Base-by-base conservation (phyloP, 2,888 invertebrate genomes). In the Lasioglossum calceatum region DNA sequence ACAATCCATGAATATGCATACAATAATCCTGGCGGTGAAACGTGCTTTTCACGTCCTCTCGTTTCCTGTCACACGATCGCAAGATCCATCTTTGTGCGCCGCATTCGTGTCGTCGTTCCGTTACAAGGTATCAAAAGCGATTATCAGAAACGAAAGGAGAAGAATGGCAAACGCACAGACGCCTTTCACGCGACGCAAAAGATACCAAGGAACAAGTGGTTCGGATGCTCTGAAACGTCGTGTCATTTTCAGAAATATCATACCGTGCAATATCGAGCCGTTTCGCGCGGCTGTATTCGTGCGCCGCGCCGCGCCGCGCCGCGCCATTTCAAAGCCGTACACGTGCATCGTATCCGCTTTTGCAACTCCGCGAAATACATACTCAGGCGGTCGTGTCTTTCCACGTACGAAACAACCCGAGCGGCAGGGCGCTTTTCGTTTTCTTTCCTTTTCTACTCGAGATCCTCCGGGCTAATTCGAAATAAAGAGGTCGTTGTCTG, bases 171-270 rank as follows among this genome's bases (percentile, higher is more conserved):
- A 67, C 42, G 42, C 14, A 10, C 39, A 23, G 80, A 73, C 76
- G 70, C 16, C 50, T 70, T 64, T 81, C 64, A 70, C 47, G 39
- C 39, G 32, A 39, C 27, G n/a, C 32, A 5, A 71, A 32, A 47
- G 61, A 23, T 32, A 50, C 71, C 81, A 70, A 50, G 64, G 27
- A 77, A 61, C 50, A 64, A 78, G 67, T 42, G 67, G 42, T 74
- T 70, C 77, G 76, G 72, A 87, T 86, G 87, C 82, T 85, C 72
- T 74, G 81, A 78, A 89, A 72, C 50, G 81, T 90, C 88, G 91
- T 89, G 88, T 91, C 87, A 89, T 91, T 90, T 89, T 90, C 88
- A 85, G 86, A 91, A 88, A 88, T 87, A 10, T 39, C 44, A 39
- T 75, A 50, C 75, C n/a, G 77, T 67, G 83, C 79, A 47, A 88